phyloP scores from a whole-genome alignment of 2,797 vertebrate genomes.

The Galaxias olidus region DNA sequence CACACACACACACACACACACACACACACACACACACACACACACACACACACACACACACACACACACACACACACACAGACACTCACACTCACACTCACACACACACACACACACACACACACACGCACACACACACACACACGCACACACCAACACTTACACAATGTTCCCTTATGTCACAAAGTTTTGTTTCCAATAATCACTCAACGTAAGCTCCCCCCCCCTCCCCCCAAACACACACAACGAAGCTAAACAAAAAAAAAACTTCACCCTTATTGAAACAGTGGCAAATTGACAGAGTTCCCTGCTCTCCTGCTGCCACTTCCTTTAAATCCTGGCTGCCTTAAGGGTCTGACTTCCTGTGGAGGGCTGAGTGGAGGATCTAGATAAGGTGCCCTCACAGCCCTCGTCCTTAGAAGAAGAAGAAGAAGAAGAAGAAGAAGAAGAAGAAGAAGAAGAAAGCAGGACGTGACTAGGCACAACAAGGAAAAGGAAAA shows the following conservation, averaged over 20 bases:
- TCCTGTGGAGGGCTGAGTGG: slow-evolving; percentile 1
- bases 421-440: neutral
- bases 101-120: neutral
- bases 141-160: too few species aligned
- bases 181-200: too few species aligned
- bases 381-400: neutral
- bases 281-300: too few species aligned
- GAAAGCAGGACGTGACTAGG: neutral
- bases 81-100: neutral
- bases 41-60: slow-evolving; percentile 35
- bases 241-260: too few species aligned
- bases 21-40: too few species aligned
- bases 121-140: too few species aligned
- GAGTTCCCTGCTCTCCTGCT: too few species aligned
- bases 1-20: neutral
- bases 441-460: neutral
- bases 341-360: neutral
- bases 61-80: slow-evolving; percentile 16
- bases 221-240: too few species aligned
- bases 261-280: too few species aligned
- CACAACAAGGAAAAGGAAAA: neutral
- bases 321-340: too few species aligned
- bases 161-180: neutral
- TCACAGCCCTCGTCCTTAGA: too few species aligned
- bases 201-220: too few species aligned